Conservation (phyloP, 2,113 vertebrate species). For the Emydocephalus ijimae region DNA sequence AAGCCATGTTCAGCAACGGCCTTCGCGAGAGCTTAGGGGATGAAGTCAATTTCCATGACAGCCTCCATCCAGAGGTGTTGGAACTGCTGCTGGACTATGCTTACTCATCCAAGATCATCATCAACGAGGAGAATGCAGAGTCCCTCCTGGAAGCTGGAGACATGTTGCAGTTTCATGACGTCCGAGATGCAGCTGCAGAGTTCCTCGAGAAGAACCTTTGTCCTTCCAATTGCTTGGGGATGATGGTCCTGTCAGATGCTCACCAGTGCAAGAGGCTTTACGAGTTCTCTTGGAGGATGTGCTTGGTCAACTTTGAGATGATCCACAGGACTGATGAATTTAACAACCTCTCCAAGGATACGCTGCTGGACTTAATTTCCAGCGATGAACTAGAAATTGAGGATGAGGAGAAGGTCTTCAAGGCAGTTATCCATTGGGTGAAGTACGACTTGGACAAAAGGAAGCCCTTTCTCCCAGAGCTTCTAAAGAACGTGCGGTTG, state of each 20-base stretch:
- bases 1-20: slow-evolving; percentile 95
- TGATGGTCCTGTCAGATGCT: slow-evolving; percentile 91
- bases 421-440: slow-evolving; percentile 88
- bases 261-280: slow-evolving; percentile 91
- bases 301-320: slow-evolving; percentile 86
- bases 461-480: slow-evolving; percentile 78
- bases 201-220: slow-evolving; percentile 92
- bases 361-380: slow-evolving; percentile 84
- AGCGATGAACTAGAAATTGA: slow-evolving; percentile 93
- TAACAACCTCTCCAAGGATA: slow-evolving; percentile 85
- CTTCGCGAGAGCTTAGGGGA: slow-evolving; percentile 87
- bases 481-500: slow-evolving; percentile 82
- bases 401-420: slow-evolving; percentile 88
- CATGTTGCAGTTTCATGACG: slow-evolving; percentile 93
- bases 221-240: slow-evolving; percentile 90
- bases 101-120: slow-evolving; percentile 89
- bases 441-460: slow-evolving; percentile 77
- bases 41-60: slow-evolving; percentile 90
- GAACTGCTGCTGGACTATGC: slow-evolving; percentile 92
- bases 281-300: slow-evolving; percentile 92
- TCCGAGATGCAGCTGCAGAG: slow-evolving; percentile 87
- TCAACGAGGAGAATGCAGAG: slow-evolving; percentile 92
- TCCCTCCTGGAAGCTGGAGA: slow-evolving; percentile 90
- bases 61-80: slow-evolving; percentile 90
- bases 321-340: slow-evolving; percentile 87